Evolutionary conservation across 2,113 vertebrate species (phyloP).

Genomic region (Oostethus manadensis): DNA sequence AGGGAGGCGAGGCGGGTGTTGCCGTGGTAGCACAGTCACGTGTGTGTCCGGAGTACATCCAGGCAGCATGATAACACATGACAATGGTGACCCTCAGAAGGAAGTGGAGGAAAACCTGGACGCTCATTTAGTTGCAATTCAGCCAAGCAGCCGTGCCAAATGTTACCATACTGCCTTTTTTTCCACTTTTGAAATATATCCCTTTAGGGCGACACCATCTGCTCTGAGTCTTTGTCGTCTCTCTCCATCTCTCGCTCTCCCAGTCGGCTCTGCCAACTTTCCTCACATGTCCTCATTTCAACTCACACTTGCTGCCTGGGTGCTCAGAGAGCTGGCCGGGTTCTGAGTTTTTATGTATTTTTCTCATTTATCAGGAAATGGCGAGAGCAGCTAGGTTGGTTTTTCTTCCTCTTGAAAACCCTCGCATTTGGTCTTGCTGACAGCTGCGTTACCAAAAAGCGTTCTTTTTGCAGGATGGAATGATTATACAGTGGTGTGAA

Average conservation of each 20-base stretch:
- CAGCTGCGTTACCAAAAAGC: too few species aligned
- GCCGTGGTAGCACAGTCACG: background rate
- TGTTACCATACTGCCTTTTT: constrained; percentile 4
- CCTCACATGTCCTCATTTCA: constrained; percentile 12
- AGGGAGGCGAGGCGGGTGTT: background rate
- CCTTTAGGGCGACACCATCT: constrained; percentile 42
- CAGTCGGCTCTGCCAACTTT: background rate
- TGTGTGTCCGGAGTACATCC: background rate
- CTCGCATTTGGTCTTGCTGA: too few species aligned
- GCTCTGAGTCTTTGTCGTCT: constrained; percentile 18
- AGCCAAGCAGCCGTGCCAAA: constrained; percentile 30
- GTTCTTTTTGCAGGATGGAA: too few species aligned
- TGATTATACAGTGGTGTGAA: too few species aligned
- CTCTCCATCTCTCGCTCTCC: constrained; percentile 10
- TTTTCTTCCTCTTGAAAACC: background rate
- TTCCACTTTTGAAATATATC: background rate
- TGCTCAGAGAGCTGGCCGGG: background rate
- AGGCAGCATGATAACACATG: constrained; percentile 18
- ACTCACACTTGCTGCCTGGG: constrained; percentile 11
- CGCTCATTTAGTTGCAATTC: constrained; percentile 46
- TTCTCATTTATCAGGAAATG: background rate
- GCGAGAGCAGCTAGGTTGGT: background rate
- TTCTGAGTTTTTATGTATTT: constrained; percentile 3
- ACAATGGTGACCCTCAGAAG: constrained; percentile 5
- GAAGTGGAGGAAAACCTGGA: background rate